A percentile compares a stretch with the other conserved stretches of the same genome.
Conservation (phyloP, 2,888 invertebrate species). For the Diabrotica balteata region DNA sequence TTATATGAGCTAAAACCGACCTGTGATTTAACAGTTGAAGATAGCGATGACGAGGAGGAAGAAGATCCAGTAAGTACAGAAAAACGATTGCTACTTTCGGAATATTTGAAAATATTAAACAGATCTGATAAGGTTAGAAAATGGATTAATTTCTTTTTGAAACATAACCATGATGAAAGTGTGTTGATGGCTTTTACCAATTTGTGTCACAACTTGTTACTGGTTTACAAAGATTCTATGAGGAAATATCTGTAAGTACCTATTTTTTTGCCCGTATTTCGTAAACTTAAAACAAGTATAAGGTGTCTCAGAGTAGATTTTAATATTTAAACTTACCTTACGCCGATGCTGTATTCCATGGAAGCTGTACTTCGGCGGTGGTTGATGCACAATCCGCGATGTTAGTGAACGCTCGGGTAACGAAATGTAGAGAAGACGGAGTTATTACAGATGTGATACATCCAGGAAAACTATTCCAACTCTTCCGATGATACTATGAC, state of each 20-base stretch:
- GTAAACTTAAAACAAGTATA: too few relatives aligned
- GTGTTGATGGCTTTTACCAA: slow-evolving; percentile 57
- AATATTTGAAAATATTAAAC: slow-evolving; percentile 56
- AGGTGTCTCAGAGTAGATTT: too few relatives aligned
- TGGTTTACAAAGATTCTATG: slow-evolving; percentile 81
- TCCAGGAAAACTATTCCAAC: neutral
- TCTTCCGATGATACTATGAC: too few relatives aligned
- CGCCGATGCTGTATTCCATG: too few relatives aligned
- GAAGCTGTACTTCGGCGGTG: neutral
- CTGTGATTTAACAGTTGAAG: slow-evolving; percentile 58
- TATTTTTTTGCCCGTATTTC: too few relatives aligned
- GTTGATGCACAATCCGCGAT: neutral
- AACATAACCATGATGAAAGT: slow-evolving; percentile 52
- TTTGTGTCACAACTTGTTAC: slow-evolving; percentile 83
- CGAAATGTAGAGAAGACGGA: neutral
- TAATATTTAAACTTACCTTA: too few relatives aligned
- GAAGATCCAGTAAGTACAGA: slow-evolving; percentile 63
- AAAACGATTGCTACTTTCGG: slow-evolving; percentile 52
- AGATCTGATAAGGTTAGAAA: slow-evolving; percentile 58
- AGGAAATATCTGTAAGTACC: slow-evolving; percentile 80
- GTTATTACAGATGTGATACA: neutral
- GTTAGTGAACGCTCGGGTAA: neutral
- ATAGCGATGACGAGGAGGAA: slow-evolving; percentile 68
- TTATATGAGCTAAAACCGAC: slow-evolving; percentile 55
- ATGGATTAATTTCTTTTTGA: slow-evolving; percentile 63